These are phyloP conservation scores for Colossoma macropomum DNA, from an alignment of 2,113 vertebrate genomes.

Conservation along the genomic window DNA sequence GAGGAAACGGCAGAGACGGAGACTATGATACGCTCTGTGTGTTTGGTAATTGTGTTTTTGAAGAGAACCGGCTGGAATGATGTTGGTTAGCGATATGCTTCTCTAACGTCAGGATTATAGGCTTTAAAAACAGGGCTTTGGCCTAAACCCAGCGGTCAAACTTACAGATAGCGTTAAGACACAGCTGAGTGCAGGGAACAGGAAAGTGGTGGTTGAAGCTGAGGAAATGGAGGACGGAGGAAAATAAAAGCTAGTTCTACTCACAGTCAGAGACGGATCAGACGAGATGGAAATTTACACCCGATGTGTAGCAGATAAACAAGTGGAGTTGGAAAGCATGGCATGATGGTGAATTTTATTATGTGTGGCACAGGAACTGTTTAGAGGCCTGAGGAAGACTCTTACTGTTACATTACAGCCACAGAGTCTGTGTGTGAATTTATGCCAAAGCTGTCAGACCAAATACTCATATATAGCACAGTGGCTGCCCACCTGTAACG, in stretches of 20 bases:
- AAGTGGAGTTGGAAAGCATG: not conserved
- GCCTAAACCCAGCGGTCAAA: constrained; percentile 4
- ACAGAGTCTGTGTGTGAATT: not conserved
- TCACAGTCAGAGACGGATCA: not conserved
- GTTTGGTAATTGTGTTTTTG: constrained; percentile 1
- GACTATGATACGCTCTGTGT: not conserved
- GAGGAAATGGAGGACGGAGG: not conserved
- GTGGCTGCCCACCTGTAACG: not conserved
- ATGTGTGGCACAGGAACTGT: not conserved
- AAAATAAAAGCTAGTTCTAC: constrained; percentile 27
- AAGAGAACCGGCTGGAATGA: not conserved
- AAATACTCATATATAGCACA: not conserved
- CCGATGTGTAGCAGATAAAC: not conserved
- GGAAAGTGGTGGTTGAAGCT: not conserved
- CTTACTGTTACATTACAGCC: not conserved
- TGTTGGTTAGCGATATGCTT: not conserved
- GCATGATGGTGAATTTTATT: not conserved
- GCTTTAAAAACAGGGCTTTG: not conserved
- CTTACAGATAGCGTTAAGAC: not conserved
- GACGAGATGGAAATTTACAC: not conserved
- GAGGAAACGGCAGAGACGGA: constrained; percentile 14
- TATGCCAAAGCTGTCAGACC: not conserved
- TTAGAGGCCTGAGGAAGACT: not conserved
- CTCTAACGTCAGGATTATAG: not conserved
- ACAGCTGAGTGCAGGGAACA: not conserved